Conservation (phyloP, 2,113 vertebrate genomes). For the Ranitomeya variabilis region DNA sequence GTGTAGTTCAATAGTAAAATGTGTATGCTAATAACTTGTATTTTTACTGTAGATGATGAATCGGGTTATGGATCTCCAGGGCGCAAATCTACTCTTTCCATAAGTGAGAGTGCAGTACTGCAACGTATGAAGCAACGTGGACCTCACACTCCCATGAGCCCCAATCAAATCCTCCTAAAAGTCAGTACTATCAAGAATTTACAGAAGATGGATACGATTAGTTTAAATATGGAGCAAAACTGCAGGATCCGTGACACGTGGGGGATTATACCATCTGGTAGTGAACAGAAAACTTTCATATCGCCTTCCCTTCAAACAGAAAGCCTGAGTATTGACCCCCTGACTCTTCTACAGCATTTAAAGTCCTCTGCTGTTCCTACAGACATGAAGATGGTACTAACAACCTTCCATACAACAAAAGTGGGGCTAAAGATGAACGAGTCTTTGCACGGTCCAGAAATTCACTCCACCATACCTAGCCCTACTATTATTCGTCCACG, state of each 20-base stretch:
- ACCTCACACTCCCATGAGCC: constrained; percentile 56
- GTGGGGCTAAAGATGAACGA: constrained; percentile 64
- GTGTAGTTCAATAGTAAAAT: background rate
- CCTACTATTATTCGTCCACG: constrained; percentile 60
- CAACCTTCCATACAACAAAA: constrained; percentile 65
- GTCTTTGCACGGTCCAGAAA: constrained; percentile 59
- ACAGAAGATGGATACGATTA: constrained; percentile 39
- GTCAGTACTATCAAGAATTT: constrained; percentile 66
- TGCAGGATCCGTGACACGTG: constrained; percentile 62
- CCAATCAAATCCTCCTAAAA: constrained; percentile 69
- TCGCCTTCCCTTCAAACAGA: background rate
- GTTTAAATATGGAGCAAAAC: constrained; percentile 63
- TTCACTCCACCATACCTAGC: constrained; percentile 67
- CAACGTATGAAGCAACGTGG: constrained; percentile 62
- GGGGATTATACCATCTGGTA: constrained; percentile 58
- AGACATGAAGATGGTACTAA: constrained; percentile 59
- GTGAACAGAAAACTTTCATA: background rate
- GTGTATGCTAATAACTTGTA: background rate
- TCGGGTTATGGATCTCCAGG: background rate
- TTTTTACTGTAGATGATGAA: constrained; percentile 50
- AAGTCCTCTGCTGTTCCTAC: constrained; percentile 27
- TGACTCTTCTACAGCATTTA: constrained; percentile 11
- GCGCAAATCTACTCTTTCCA: background rate
- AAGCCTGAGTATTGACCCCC: constrained; percentile 26
- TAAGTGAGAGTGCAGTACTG: constrained; percentile 60